Base-by-base conservation (phyloP, 2,113 vertebrate species). In the Mustela lutreola region DNA sequence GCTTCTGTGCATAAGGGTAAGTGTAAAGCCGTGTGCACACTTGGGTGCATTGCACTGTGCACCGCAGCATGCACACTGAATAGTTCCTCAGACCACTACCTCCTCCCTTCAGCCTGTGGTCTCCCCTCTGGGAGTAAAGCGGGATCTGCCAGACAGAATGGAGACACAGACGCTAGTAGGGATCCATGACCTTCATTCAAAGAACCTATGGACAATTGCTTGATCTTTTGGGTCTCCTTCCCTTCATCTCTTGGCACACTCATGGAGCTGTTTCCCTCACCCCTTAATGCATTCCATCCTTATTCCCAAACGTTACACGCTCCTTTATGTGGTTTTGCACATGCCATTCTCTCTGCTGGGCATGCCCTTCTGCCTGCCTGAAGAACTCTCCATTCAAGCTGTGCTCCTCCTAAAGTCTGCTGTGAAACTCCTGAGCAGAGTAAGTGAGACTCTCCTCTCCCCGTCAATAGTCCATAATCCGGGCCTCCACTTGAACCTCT, bases 31-130 rank as follows among this genome's bases (percentile, higher is more conserved):
- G n/a, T 15, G 63, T 18, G 18, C 42, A 12, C 15, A 2, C 7
- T 22, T 1, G 0, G 9, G 21, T 24, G 11, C 15, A 1, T 3
- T 33, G 42, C 42, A 42, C 42, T 5, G 5, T 42, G 42, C 42
- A 42, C 19, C 21, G 31, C 4, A 28, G 63, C 48, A 36, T 16
- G 11, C 19, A 18, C 39, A 28, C 60, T 50, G 45, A 5, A 1
- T 3, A 48, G 58, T 24, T 22, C 31, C 56, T 53, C 45, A 48
- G 48, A 36, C 5, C 11, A 78, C 31, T 39, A 4, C 14, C 10
- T 18, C 42, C 24, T 58, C 12, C 42, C 10, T 60, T 42, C n/a
- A 91, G 70, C 12, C 36, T 81, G 18, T 7, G 22, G 19, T 3
- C 22, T 26, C 33, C 87, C 18, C 53, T 88, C 48, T 4, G 36